phyloP scores from a whole-genome alignment of 92 coral and sea anemone species.

The Bergia sp. region DNA sequence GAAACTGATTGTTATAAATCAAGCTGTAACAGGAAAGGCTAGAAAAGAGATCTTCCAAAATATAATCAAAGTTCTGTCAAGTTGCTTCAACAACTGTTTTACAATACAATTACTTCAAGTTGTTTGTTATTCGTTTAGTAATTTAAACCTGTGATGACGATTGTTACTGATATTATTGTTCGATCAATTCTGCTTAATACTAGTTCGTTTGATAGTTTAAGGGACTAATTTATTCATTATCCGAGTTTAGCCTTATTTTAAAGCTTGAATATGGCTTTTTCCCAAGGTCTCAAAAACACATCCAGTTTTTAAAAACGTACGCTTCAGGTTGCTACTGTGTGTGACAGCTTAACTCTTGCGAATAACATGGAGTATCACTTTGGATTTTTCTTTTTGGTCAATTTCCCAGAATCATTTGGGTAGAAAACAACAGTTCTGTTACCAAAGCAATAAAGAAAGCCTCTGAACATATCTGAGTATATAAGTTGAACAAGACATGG shows the following conservation, averaged over 20 bases:
- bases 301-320: neutral
- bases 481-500: neutral
- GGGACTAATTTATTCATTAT: too few species aligned
- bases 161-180: neutral
- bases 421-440: slow-evolving; percentile 23
- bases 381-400: neutral
- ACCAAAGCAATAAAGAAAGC: neutral
- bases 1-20: slow-evolving; percentile 48
- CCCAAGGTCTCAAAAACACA: too few species aligned
- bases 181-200: too few species aligned
- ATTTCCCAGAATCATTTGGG: neutral
- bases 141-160: neutral
- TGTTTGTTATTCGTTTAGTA: too few species aligned
- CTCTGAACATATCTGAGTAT: neutral
- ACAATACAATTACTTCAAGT: neutral
- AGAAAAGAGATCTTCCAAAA: neutral
- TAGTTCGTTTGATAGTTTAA: too few species aligned
- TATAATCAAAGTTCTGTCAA: neutral
- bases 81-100: neutral
- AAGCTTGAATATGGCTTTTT: neutral
- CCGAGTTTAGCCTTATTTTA: too few species aligned
- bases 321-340: slow-evolving; percentile 6
- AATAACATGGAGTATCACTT: slow-evolving; percentile 34
- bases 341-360: slow-evolving; percentile 31
- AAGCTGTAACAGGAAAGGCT: neutral